Evolutionary conservation across 2,888 invertebrate species (phyloP), one percentile per base, ranked within the genome.

Genomic region (Trachelus tabidus): DNA sequence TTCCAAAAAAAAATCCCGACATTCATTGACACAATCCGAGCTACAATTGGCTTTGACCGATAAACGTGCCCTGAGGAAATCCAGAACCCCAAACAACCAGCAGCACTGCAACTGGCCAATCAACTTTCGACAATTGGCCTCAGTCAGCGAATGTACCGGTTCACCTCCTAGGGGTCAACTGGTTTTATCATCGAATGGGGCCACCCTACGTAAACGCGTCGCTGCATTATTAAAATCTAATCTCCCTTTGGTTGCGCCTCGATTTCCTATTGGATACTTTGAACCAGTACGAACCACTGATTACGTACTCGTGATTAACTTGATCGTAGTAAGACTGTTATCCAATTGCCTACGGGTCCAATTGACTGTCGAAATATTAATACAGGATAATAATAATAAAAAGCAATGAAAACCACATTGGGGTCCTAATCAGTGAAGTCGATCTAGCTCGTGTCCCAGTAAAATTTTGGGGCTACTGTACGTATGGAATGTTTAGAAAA

Each of bases 161-260:
- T 84, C 84, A 78, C 81, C 76, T 84, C 85, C 85, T 83, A 82
- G 74, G 79, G 84, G 85, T 82, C 78, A 79, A 79, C 81, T 85
- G 79, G 84, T 83, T 83, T 84, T 82, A 82, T 81, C 80, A 79
- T 80, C 80, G 79, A 81, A 74, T 73, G 75, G 35, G 35, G 35
- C 69, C 31, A 33, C 73, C 75, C 69, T 81, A 75, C 83, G 84
- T 86, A 85, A 85, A 84, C 87, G 84, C 81, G 87, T 15, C 86
- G 88, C 88, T 89, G 87, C 88, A 89, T 90, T 89, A 90, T 90
- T 90, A 90, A 89, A 89, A 90, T 89, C 88, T 89, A 89, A 90
- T 90, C 89, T 88, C 85, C 87, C 88, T 85, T 84, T 81, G 56
- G 56, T 56, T 23, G 23, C 56, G 9, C 56, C 9, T 56, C 56